phyloP scores from a whole-genome alignment of 2,113 vertebrate genomes.

The Phyllostomus discolor region DNA sequence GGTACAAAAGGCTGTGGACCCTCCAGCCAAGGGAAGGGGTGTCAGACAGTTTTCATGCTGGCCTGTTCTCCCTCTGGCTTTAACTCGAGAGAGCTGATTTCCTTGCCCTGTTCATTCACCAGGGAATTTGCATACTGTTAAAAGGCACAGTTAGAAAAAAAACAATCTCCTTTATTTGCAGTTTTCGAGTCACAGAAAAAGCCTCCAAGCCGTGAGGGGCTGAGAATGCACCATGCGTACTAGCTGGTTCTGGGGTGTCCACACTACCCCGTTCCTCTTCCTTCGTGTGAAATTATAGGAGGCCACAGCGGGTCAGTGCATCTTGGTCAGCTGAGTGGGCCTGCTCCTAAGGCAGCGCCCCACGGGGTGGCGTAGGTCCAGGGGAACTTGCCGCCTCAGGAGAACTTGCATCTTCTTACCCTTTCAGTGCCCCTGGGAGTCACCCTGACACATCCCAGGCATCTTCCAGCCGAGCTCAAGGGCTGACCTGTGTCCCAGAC shows the following conservation, averaged over 20 bases:
- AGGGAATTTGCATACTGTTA: neutral
- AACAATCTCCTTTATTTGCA: neutral
- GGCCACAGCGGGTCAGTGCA: neutral
- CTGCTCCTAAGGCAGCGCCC: neutral
- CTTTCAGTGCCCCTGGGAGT: neutral
- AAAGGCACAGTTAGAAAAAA: neutral
- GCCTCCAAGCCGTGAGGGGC: neutral
- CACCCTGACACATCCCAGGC: neutral
- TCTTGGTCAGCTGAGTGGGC: neutral
- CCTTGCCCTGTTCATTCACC: rapidly evolving
- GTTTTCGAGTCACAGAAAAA: neutral
- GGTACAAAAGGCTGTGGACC: neutral
- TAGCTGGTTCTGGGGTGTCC: neutral
- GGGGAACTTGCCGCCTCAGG: neutral
- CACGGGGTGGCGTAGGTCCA: neutral
- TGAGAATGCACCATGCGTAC: neutral
- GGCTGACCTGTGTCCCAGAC: neutral
- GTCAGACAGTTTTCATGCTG: neutral
- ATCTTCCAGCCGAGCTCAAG: rapidly evolving
- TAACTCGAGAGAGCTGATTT: neutral
- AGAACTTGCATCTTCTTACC: neutral
- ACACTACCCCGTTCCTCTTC: neutral
- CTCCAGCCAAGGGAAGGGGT: neutral
- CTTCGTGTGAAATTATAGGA: neutral
- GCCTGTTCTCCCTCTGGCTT: neutral